A percentile compares a stretch with the other conserved stretches of the same genome.
Conservation (phyloP, 2,113 vertebrate genomes). For the Bubalus kerabau region DNA sequence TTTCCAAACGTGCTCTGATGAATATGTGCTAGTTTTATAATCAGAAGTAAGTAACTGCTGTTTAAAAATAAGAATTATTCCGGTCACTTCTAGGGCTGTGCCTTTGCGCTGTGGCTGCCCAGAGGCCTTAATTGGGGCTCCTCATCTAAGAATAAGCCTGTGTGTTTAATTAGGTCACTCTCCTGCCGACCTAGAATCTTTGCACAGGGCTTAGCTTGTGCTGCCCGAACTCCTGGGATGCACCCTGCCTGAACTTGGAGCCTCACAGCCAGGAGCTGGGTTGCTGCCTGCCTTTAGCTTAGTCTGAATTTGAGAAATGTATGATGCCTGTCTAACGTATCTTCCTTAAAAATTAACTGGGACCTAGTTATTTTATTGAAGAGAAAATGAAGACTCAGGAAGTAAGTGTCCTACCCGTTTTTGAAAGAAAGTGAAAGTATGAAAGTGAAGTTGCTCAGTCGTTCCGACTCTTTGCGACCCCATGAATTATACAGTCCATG, state of each 20-base stretch:
- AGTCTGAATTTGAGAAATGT: neutral
- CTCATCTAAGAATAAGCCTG: conserved; percentile 62
- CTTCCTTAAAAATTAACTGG: neutral
- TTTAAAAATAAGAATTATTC: conserved; percentile 37
- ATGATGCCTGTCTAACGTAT: neutral
- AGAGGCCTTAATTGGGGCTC: conserved; percentile 55
- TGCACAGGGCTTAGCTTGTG: conserved; percentile 13
- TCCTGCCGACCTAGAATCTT: conserved; percentile 56
- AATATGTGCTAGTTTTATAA: neutral
- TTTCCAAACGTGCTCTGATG: neutral
- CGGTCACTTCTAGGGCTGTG: neutral
- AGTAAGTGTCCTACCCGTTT: neutral
- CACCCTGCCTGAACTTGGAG: neutral
- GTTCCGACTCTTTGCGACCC: neutral
- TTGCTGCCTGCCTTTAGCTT: neutral
- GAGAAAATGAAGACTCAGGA: neutral
- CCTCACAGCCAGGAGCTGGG: neutral
- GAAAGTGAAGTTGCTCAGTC: neutral
- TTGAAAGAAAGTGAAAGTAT: neutral
- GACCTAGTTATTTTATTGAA: neutral
- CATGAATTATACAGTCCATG: neutral
- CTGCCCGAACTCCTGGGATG: neutral
- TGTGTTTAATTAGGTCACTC: conserved; percentile 67
- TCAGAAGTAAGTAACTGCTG: neutral
- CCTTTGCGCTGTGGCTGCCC: neutral